A percentile compares a stretch with the other conserved stretches of the same genome.
phyloP scores from a whole-genome alignment of 2,797 vertebrate genomes.

The Chloroceryle inda region DNA sequence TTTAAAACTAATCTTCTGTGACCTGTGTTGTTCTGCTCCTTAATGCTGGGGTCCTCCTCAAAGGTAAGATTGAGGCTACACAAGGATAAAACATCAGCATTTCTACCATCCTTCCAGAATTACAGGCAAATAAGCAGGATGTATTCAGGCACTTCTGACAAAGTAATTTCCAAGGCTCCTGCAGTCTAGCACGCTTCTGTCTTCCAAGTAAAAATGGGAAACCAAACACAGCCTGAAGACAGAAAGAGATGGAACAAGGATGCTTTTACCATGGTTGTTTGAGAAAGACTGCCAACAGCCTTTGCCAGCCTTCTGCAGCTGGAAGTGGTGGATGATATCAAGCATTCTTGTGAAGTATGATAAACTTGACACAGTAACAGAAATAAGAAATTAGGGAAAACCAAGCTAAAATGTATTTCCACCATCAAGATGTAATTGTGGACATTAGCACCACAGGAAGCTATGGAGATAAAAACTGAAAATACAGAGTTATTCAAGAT shows the following conservation, averaged over 20 bases:
- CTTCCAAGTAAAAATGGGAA: background rate
- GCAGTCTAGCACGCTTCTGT: background rate
- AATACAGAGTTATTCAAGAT: background rate
- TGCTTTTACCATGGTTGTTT: background rate
- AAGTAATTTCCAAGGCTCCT: background rate
- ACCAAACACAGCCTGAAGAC: background rate
- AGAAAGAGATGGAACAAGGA: background rate
- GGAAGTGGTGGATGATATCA: background rate
- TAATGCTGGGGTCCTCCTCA: background rate
- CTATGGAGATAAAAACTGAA: background rate
- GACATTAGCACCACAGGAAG: background rate
- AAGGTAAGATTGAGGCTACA: background rate
- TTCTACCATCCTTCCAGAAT: background rate
- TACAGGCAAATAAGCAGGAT: background rate
- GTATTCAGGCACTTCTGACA: background rate
- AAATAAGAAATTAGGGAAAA: background rate
- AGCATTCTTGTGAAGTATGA: background rate
- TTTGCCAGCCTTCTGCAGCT: background rate
- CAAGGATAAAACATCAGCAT: background rate
- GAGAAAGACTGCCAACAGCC: background rate
- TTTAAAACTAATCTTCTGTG: background rate
- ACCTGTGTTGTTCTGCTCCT: background rate
- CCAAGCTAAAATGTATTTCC: background rate
- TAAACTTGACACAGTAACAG: background rate
- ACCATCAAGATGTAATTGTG: background rate